Evolutionary conservation across 1,140 invertebrate genomes (phyloP).

Genomic region (Steinernema khuongi): DNA sequence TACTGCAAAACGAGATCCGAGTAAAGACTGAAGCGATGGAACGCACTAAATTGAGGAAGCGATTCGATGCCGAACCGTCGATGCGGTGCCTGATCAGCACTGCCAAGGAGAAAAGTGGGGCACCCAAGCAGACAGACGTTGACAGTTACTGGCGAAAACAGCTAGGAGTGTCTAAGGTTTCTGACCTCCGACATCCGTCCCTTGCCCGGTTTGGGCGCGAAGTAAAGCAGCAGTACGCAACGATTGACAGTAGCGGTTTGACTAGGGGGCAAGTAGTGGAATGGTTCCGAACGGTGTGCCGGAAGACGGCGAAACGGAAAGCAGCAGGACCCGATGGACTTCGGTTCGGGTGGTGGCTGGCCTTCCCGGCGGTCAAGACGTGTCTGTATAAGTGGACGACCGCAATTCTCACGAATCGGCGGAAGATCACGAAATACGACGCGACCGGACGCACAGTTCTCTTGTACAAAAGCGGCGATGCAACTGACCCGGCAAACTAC

Average conservation of each 20-base stretch:
- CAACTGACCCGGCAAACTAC: not conserved
- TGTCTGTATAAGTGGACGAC: not conserved
- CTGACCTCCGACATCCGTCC: no score
- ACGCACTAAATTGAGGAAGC: not conserved
- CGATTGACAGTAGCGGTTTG: not conserved
- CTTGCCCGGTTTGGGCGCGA: no score
- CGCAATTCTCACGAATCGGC: not conserved
- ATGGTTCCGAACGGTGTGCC: not conserved
- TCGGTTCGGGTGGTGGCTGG: not conserved
- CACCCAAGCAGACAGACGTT: no score
- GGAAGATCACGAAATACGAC: not conserved
- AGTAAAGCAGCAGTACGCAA: not conserved
- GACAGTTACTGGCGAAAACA: not conserved
- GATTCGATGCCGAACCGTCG: not conserved
- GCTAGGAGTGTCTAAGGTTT: not conserved
- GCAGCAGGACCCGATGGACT: not conserved
- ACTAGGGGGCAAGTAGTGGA: not conserved
- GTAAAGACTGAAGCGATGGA: not conserved
- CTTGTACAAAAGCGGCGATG: not conserved
- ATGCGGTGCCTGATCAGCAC: not conserved
- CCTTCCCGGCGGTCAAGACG: not conserved
- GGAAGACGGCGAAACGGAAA: not conserved
- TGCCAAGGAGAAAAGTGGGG: not conserved
- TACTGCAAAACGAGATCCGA: not conserved
- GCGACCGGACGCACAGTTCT: not conserved